phyloP scores from a whole-genome alignment of 92 coral and sea anemone species.

The Porites divaricata region DNA sequence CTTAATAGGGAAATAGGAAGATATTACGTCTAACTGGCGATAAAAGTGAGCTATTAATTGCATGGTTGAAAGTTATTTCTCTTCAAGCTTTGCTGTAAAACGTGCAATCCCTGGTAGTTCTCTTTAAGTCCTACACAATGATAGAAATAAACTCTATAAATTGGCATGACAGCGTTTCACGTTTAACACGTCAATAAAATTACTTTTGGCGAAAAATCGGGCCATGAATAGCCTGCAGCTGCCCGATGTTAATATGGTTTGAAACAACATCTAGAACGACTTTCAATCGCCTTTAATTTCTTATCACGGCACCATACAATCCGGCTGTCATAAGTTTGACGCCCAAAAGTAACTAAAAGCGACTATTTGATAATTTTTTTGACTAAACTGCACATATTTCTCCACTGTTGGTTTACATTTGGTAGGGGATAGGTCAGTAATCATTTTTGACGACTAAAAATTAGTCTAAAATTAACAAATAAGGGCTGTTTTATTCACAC shows the following conservation, averaged over 20 bases:
- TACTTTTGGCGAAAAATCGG: slow-evolving; percentile 34
- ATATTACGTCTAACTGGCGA: slow-evolving; percentile 11
- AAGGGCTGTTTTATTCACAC: slow-evolving; percentile 20
- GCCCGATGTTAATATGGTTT: slow-evolving; percentile 14
- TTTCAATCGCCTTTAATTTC: slow-evolving; percentile 33
- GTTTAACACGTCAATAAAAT: slow-evolving; percentile 31
- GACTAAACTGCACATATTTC: slow-evolving; percentile 10
- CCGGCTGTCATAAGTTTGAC: slow-evolving; percentile 7
- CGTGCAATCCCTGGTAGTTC: neutral
- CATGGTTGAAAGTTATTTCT: neutral
- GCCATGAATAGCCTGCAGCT: slow-evolving; percentile 34
- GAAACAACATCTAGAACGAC: slow-evolving; percentile 24
- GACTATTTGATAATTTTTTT: slow-evolving; percentile 2
- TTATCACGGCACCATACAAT: slow-evolving; percentile 12
- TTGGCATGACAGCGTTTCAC: slow-evolving; percentile 18
- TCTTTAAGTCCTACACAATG: neutral
- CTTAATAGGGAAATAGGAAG: slow-evolving; percentile 12
- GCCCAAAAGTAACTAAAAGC: slow-evolving; percentile 18
- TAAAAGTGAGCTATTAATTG: neutral
- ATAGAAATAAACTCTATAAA: neutral
- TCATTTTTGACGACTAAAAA: slow-evolving; percentile 6
- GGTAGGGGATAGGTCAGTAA: slow-evolving; percentile 3
- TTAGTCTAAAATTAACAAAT: slow-evolving; percentile 42
- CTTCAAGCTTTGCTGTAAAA: too few relatives aligned
- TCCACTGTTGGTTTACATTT: neutral